These are phyloP conservation scores for Hypotaenidia okinawae DNA, from an alignment of 2,797 vertebrate species.

Conservation along the genomic window DNA sequence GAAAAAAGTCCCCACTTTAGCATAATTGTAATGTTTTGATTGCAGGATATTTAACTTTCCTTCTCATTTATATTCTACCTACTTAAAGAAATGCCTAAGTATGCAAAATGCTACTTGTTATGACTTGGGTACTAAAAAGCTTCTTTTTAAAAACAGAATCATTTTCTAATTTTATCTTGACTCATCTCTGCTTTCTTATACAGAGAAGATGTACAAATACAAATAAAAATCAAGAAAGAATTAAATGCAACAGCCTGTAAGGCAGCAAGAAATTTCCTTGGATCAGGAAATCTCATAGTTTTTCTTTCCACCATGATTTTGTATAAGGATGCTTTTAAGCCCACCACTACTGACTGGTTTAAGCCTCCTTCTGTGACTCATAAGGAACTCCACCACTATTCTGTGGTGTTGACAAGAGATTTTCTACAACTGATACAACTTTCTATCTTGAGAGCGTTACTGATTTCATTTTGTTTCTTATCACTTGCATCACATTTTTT, in stretches of 20 bases:
- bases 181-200: constrained; percentile 23
- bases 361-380: neutral
- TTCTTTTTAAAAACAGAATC: constrained; percentile 26
- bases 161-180: constrained; percentile 51
- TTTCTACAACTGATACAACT: neutral
- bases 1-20: constrained; percentile 36
- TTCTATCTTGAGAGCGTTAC: neutral
- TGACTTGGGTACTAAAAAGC: constrained; percentile 18
- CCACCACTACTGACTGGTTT: neutral
- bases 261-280: constrained; percentile 3
- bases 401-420: neutral
- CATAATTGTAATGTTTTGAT: constrained; percentile 36
- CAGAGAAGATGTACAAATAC: neutral
- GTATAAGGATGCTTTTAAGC: neutral
- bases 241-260: neutral
- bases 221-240: constrained; percentile 33
- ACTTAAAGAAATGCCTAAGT: constrained; percentile 31
- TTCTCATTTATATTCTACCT: constrained; percentile 49
- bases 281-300: constrained; percentile 1
- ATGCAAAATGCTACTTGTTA: constrained; percentile 3
- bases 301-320: constrained; percentile 15
- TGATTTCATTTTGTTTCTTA: constrained; percentile 32
- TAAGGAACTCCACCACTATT: neutral
- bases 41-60: constrained; percentile 19
- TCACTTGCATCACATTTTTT: neutral